Base-by-base conservation (phyloP, 1,140 invertebrate species). In the Araneus ventricosus region DNA sequence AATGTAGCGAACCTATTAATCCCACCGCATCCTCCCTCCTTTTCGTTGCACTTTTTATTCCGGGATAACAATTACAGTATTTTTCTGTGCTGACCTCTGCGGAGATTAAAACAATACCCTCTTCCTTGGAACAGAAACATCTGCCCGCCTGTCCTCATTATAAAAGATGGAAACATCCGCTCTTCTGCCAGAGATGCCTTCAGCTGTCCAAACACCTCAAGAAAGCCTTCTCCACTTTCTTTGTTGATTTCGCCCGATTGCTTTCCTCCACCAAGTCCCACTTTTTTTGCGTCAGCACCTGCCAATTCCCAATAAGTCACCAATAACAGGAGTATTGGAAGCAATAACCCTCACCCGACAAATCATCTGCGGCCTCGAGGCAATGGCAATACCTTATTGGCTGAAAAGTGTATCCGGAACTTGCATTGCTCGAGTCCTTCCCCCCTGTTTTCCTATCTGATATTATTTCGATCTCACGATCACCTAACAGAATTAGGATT, bases 181-280 rank as follows among this genome's bases (percentile, higher is more conserved):
- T 52, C 67, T 91, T 57, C 10, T 5, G 17, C 17, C 67, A 10
- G 30, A 75, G 67, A 34, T 10, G 45, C 24, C 24, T 27, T 92
- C 90, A 92, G 90, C 90, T 92, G 90, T 91, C 82, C 82, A 91
- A 91, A 91, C 80, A 91, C n/a, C 79, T 39, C 37, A 22, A n/a
- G 22, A 37, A 82, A 82, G 61, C 24, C 75, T 90, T 61, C n/a
- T n/a, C n/a, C n/a, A n/a, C n/a, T n/a, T n/a, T n/a, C 70, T 79
- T 90, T 80, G 45, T 57, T 59, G 30, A 27, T 90, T 80, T 34
- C 41, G 14, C 30, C 22, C 75, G 30, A 52, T 34, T 57, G 39
- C 88, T 45, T n/a, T 89, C 63, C 67, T 70, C 88, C 45, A 17
- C 22, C 41, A 8, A 8, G 20, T 88, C 30, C 4, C 67, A 10